A percentile compares a stretch with the other conserved stretches of the same genome.
phyloP scores from a whole-genome alignment of 2,113 vertebrate genomes.

The Microcebus tavaratra region DNA sequence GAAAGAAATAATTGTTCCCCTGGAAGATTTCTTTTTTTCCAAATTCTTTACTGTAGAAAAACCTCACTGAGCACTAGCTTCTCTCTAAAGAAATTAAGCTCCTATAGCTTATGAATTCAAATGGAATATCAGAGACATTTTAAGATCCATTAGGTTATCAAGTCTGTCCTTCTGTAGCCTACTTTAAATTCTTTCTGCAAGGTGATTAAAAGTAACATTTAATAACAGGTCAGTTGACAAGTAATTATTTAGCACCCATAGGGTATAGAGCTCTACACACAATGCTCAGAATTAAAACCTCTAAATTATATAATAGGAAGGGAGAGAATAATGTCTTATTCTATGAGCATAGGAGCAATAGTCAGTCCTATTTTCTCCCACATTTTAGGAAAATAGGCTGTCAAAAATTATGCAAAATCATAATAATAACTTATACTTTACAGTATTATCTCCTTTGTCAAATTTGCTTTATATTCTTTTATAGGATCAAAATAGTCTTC shows the following conservation, averaged over 20 bases:
- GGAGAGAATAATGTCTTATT: constrained; percentile 26
- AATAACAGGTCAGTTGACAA: constrained; percentile 73
- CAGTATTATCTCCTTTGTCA: not conserved
- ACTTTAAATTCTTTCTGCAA: constrained; percentile 57
- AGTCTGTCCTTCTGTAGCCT: constrained; percentile 45
- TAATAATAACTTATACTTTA: not conserved
- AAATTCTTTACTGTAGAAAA: constrained; percentile 49
- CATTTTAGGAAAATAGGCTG: not conserved
- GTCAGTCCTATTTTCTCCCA: not conserved
- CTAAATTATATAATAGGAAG: constrained; percentile 33
- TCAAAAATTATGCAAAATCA: constrained; percentile 12
- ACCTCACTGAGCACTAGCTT: constrained; percentile 29
- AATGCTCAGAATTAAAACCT: constrained; percentile 58
- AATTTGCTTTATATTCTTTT: not conserved
- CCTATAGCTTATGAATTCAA: constrained; percentile 48
- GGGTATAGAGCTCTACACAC: constrained; percentile 21
- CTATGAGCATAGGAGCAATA: not conserved
- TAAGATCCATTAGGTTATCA: constrained; percentile 65
- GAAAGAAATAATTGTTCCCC: constrained; percentile 57
- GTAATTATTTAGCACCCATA: constrained; percentile 69
- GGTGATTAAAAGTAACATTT: constrained; percentile 75
- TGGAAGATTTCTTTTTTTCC: not conserved
- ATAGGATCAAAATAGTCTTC: not conserved
- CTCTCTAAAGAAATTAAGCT: constrained; percentile 61
- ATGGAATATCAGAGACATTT: constrained; percentile 45